Evolutionary conservation across 2,888 invertebrate species (phyloP), one percentile per base, ranked within the genome.

Genomic region (Nephrocerus scutellatus): DNA sequence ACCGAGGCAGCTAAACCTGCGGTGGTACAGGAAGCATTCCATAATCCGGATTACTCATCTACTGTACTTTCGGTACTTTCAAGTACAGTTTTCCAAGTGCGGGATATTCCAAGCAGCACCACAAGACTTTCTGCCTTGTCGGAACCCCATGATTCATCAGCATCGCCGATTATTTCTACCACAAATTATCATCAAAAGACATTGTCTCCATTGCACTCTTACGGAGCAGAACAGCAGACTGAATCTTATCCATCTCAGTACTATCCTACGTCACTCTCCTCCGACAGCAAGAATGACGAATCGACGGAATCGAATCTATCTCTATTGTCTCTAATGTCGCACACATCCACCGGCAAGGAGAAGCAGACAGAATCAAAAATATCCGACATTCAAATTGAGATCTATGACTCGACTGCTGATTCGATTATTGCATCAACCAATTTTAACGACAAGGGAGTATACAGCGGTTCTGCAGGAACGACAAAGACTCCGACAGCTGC

Each of bases 301-400:
- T n/a, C n/a, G n/a, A 8, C n/a, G 7, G 21, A 38, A 18, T 13
- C 12, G 6, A 31, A 7, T 16, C 22, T 37, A 25, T 26, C 20
- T 3, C 28, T 37, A n/a, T n/a, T n/a, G n/a, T n/a, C n/a, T n/a
- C n/a, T n/a, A n/a, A n/a, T 16, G 26, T 22, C 7, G 7, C 4
- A 34, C 5, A 12, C 32, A 7, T 34, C 22, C n/a, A 19, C 20
- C 0, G 21, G 20, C 6, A 41, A 43, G 8, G 43, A 34, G 5
- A 36, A 32, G 10, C 58, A 56, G 36, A 60, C 55, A 1, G 64
- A 64, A 31, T 64, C 64, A 2, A 65, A 59, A 44, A 64, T 64
- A 14, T 65, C 66, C 0, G 66, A 64, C 13, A 64, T 64, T 32
- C 65, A 66, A 48, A 62, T 64, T 18, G 66, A 64, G 24, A 60